phyloP scores from a whole-genome alignment of 2,797 vertebrate genomes.

The Acrossocheilus wenchowensis region DNA sequence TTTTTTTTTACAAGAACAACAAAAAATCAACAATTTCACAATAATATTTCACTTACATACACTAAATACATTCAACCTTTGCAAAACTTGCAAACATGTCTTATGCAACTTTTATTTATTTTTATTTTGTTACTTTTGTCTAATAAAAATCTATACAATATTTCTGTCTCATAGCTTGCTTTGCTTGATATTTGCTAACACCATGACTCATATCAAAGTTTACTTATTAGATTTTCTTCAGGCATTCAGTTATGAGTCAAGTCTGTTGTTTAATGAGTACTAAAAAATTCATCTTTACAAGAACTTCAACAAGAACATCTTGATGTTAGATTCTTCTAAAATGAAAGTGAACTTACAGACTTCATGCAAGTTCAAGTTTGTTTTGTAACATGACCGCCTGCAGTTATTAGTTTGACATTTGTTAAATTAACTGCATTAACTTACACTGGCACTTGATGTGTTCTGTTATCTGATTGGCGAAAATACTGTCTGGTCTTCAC shows the following conservation, averaged over 20 bases:
- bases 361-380: neutral
- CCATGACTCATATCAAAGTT: neutral
- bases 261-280: neutral
- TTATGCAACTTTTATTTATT: neutral
- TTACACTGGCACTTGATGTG: conserved; percentile 29
- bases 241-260: neutral
- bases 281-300: neutral
- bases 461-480: conserved; percentile 55
- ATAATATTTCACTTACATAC: too few species aligned
- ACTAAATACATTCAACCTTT: too few species aligned
- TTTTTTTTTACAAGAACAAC: too few species aligned
- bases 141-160: neutral
- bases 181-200: neutral
- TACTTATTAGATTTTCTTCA: neutral
- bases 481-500: conserved; percentile 37
- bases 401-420: conserved; percentile 53
- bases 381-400: conserved; percentile 32
- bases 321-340: neutral
- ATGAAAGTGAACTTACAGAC: neutral
- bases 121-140: neutral
- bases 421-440: conserved; percentile 43
- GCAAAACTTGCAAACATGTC: neutral
- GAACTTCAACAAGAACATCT: neutral
- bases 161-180: neutral
- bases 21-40: too few species aligned